Percentiles rank a stretch among this genome's conserved stretches.
Evolutionary conservation across 2,113 vertebrate genomes (phyloP).

Genomic region (Dipodomys merriami): DNA sequence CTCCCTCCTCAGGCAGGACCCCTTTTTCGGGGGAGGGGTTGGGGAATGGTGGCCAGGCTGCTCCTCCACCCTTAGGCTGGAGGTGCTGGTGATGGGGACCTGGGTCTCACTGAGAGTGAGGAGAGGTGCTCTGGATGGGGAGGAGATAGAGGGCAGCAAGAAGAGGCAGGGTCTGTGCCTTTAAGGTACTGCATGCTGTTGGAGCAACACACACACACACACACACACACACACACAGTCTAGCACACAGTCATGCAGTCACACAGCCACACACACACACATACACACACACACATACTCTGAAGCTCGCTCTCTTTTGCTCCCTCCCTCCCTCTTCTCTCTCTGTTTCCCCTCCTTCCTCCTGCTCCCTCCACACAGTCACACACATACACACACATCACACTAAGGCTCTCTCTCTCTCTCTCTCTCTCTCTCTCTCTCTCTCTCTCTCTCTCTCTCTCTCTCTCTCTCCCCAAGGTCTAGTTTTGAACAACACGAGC

Average conservation of each 20-base stretch:
- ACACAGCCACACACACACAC: constrained; percentile 35
- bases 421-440: neutral
- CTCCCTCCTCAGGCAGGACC: too few relatives aligned
- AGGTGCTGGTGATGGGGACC: neutral
- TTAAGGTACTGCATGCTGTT: constrained; percentile 70
- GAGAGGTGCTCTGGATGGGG: neutral
- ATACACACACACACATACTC: constrained; percentile 45
- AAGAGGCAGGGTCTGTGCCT: constrained; percentile 63
- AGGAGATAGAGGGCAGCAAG: neutral
- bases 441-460: constrained; percentile 11
- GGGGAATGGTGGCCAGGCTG: neutral
- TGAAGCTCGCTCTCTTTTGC: constrained; percentile 21
- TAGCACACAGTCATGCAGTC: neutral
- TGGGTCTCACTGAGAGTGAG: neutral
- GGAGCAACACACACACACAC: neutral
- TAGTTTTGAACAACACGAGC: constrained; percentile 57
- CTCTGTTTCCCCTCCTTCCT: neutral
- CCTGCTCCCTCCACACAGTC: neutral
- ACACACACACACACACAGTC: constrained; percentile 53
- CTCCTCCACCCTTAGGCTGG: neutral
- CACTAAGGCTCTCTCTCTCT: neutral
- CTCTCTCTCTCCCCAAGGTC: constrained; percentile 51
- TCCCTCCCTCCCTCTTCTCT: neutral
- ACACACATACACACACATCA: neutral
- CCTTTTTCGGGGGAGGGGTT: neutral